Evolutionary conservation across 2,888 invertebrate species (phyloP).

Genomic region (Teleiodes luculella): DNA sequence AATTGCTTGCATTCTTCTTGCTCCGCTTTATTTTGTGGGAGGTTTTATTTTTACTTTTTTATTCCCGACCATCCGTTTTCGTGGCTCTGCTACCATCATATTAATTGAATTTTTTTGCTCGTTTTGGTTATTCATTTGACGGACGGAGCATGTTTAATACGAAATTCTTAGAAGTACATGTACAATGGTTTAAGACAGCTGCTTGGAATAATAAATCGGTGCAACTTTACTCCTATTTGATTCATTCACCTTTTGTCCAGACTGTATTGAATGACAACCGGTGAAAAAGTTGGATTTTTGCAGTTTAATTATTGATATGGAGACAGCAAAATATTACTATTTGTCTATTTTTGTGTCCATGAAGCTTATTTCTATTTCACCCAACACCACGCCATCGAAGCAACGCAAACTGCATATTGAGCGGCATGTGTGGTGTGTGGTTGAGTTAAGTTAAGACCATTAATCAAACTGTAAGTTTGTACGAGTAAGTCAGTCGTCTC

Average conservation of each 20-base stretch:
- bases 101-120: slow-evolving; percentile 52
- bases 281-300: too few species aligned
- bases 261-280: too few species aligned
- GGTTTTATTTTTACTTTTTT: slow-evolving; percentile 49
- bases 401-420: neutral
- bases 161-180: slow-evolving; percentile 27
- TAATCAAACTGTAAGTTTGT: neutral
- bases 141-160: slow-evolving; percentile 30
- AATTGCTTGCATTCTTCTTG: slow-evolving; percentile 74
- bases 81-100: slow-evolving; percentile 44
- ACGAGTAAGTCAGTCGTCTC: slow-evolving; percentile 11
- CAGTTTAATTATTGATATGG: too few species aligned
- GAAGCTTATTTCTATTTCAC: too few species aligned
- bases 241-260: too few species aligned
- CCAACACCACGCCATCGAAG: slow-evolving; percentile 9
- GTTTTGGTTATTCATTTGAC: slow-evolving; percentile 24
- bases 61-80: slow-evolving; percentile 44
- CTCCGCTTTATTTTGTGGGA: slow-evolving; percentile 59
- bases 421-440: neutral
- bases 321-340: too few species aligned
- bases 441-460: slow-evolving; percentile 3
- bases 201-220: too few species aligned
- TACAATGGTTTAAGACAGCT: neutral
- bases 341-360: too few species aligned
- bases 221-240: too few species aligned